phyloP scores from a whole-genome alignment of 1,140 invertebrate genomes.

The Pseudachorutes palmiensis region DNA sequence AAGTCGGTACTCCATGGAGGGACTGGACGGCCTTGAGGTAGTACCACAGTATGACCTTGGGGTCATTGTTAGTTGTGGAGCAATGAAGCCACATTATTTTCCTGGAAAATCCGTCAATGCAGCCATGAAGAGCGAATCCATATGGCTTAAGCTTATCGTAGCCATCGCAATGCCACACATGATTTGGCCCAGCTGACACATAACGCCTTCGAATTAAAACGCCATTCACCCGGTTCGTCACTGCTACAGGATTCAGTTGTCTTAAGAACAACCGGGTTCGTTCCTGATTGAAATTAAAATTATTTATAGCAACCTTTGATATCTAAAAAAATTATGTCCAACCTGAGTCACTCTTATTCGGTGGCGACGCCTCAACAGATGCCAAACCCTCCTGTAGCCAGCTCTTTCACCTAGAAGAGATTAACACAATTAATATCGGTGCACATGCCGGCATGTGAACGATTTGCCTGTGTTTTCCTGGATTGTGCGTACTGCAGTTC shows the following conservation, averaged over 20 bases:
- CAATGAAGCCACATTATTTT: conserved; percentile 39
- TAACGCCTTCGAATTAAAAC: conserved; percentile 30
- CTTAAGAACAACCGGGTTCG: background rate
- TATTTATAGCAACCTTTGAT: background rate
- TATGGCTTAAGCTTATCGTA: conserved; percentile 41
- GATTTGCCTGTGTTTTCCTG: background rate
- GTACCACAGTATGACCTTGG: conserved; percentile 37
- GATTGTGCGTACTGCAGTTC: background rate
- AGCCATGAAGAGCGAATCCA: conserved; percentile 39
- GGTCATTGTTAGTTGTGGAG: conserved; percentile 37
- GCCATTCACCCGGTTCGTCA: background rate
- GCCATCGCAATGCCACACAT: conserved; percentile 40
- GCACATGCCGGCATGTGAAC: background rate
- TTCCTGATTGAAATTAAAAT: background rate
- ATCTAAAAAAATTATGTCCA: background rate
- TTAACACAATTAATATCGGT: background rate
- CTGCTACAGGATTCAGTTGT: background rate
- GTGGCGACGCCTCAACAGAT: background rate
- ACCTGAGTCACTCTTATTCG: background rate
- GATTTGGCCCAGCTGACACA: conserved; percentile 37
- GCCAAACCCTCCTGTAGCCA: background rate
- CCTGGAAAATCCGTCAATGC: conserved; percentile 40
- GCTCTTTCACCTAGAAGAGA: background rate
- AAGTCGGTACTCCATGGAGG: conserved; percentile 20
- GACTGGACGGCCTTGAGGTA: conserved; percentile 34